Conservation (phyloP, 2,797 vertebrate genomes). For the Pelobates cultripes region DNA sequence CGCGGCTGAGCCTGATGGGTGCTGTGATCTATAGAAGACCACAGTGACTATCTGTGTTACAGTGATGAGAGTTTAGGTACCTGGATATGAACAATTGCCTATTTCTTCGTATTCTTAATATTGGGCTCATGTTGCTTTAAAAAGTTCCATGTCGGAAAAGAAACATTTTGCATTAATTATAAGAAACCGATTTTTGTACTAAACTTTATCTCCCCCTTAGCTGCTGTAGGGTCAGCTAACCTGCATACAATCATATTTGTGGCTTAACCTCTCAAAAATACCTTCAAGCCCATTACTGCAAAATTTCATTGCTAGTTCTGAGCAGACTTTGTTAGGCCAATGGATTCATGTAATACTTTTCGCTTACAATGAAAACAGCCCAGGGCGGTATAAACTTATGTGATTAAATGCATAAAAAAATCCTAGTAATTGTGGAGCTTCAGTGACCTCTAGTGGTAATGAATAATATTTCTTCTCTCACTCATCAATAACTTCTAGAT, state of each 20-base stretch:
- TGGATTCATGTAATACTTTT: slow-evolving; percentile 53
- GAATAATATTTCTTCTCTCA: too few species aligned
- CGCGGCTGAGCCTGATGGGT: too few species aligned
- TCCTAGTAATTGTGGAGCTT: slow-evolving; percentile 25
- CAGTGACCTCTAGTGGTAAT: slow-evolving; percentile 38
- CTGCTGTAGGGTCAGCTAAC: slow-evolving; percentile 23
- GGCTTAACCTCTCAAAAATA: slow-evolving; percentile 43
- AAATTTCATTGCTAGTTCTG: slow-evolving; percentile 38
- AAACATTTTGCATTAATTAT: slow-evolving; percentile 5
- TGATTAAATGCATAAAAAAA: slow-evolving; percentile 24
- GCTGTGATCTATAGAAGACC: too few species aligned
- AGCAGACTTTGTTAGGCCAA: slow-evolving; percentile 47
- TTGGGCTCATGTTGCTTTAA: background rate
- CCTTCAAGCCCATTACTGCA: slow-evolving; percentile 40
- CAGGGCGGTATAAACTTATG: slow-evolving; percentile 39
- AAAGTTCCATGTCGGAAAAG: background rate
- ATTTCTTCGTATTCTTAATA: too few species aligned
- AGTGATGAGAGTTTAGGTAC: too few species aligned
- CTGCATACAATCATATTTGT: slow-evolving; percentile 38
- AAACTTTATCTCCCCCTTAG: background rate
- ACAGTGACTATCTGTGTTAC: too few species aligned
- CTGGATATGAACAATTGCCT: too few species aligned
- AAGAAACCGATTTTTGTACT: background rate
- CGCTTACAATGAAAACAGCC: slow-evolving; percentile 51
- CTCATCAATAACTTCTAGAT: too few species aligned